phyloP scores from a whole-genome alignment of 2,888 invertebrate species.

The Drosophila paramelanica region DNA sequence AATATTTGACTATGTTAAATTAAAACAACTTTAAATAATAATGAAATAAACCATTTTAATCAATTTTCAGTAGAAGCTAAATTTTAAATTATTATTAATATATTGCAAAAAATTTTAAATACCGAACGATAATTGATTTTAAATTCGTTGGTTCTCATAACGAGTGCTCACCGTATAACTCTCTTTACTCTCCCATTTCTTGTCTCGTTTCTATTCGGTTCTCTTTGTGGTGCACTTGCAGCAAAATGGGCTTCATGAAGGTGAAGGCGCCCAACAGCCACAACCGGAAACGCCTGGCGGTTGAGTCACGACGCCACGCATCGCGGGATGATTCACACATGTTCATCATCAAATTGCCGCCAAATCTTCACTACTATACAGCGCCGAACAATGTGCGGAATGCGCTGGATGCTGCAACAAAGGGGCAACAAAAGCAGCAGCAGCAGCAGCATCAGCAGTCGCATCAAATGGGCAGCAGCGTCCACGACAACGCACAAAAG shows the following conservation, averaged over 20 bases:
- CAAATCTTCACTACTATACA: constrained; percentile 93
- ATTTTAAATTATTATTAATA: too few relatives aligned
- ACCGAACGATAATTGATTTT: too few relatives aligned
- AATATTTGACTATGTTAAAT: too few relatives aligned
- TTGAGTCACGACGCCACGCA: constrained; percentile 90
- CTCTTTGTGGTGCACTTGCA: constrained; percentile 86
- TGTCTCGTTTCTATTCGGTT: constrained; percentile 14
- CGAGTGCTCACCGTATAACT: not conserved
- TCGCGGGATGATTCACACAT: constrained; percentile 92
- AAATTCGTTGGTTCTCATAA: too few relatives aligned
- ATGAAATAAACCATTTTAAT: too few relatives aligned
- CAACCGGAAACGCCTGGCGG: constrained; percentile 92
- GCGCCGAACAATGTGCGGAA: constrained; percentile 86
- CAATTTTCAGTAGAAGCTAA: too few relatives aligned
- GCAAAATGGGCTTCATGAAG: constrained; percentile 90
- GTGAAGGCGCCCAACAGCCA: constrained; percentile 91
- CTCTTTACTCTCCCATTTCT: not conserved
- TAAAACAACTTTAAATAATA: too few relatives aligned
- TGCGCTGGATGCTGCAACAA: constrained; percentile 52
- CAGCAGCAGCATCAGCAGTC: constrained; percentile 18
- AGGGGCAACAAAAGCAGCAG: constrained; percentile 38
- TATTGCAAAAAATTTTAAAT: too few relatives aligned
- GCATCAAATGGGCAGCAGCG: constrained; percentile 34
- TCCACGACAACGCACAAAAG: constrained; percentile 56
- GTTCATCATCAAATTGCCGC: constrained; percentile 94